Conservation (phyloP, 2,797 vertebrate genomes). For the Leuciscus waleckii region DNA sequence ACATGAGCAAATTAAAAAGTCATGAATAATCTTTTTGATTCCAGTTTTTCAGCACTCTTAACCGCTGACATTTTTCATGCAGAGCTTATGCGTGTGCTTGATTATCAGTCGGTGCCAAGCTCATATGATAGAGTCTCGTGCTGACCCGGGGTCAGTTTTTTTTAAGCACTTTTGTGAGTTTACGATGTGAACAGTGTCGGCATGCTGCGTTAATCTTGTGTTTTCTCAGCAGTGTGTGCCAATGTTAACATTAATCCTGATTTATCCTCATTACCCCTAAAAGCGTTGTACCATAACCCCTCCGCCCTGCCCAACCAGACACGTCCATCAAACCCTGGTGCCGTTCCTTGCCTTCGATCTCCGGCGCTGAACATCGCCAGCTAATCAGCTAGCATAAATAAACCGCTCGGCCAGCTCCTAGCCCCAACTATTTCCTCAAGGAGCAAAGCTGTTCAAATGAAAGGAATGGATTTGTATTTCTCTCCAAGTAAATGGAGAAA, state of each 20-base stretch:
- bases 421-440: slow-evolving; percentile 50
- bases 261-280: slow-evolving; percentile 78
- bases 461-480: slow-evolving; percentile 16
- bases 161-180: slow-evolving; percentile 32
- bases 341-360: slow-evolving; percentile 63
- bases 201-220: slow-evolving; percentile 61
- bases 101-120: slow-evolving; percentile 31
- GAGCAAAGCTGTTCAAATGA: slow-evolving; percentile 11
- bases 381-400: slow-evolving; percentile 85
- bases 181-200: slow-evolving; percentile 45
- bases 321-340: slow-evolving; percentile 57
- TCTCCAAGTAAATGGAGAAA: slow-evolving; percentile 5
- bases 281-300: slow-evolving; percentile 70
- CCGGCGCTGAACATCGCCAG: slow-evolving; percentile 9
- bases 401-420: slow-evolving; percentile 61
- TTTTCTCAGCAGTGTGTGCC: slow-evolving; percentile 66
- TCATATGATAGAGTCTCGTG: slow-evolving; percentile 35
- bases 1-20: slow-evolving; percentile 15
- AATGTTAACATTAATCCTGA: slow-evolving; percentile 76
- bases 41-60: slow-evolving; percentile 19
- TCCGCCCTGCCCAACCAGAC: slow-evolving; percentile 40
- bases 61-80: slow-evolving; percentile 21
- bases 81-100: slow-evolving; percentile 43
- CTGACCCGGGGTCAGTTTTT: slow-evolving; percentile 33
- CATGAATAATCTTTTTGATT: slow-evolving; percentile 14